phyloP scores from a whole-genome alignment of 2,888 invertebrate species.

The Pammene fasciana region DNA sequence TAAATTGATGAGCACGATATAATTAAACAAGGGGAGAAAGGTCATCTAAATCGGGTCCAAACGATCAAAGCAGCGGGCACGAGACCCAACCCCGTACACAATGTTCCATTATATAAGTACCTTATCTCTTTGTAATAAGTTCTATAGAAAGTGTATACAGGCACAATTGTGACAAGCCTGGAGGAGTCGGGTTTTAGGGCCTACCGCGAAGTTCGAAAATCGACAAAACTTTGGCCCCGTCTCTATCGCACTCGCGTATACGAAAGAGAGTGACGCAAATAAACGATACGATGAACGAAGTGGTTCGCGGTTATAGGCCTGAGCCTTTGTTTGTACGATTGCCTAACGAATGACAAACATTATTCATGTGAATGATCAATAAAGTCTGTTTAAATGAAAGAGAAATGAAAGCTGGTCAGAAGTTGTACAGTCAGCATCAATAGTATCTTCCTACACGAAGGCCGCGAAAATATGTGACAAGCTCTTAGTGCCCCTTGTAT shows the following conservation, averaged over 20 bases:
- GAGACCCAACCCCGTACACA: background rate
- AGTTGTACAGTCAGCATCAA: no score
- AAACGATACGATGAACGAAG: no score
- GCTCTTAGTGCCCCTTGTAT: no score
- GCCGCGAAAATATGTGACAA: no score
- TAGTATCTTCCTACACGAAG: no score
- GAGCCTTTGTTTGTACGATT: background rate
- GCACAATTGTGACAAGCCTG: background rate
- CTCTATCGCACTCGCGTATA: no score
- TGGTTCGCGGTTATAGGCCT: no score
- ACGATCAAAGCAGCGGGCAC: constrained; percentile 14
- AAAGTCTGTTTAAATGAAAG: background rate
- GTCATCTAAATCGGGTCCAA: constrained; percentile 20
- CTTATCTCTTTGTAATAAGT: background rate
- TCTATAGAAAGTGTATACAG: background rate
- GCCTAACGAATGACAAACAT: background rate
- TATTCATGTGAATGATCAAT: background rate
- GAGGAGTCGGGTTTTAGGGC: background rate
- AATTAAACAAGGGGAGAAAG: constrained; percentile 22
- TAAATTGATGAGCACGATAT: constrained; percentile 20
- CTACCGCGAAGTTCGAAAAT: no score
- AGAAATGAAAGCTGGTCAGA: no score
- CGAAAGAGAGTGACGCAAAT: no score
- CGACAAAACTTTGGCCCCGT: no score
- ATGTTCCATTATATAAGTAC: background rate